Conservation (phyloP, 2,888 invertebrate species). For the Mantis religiosa region DNA sequence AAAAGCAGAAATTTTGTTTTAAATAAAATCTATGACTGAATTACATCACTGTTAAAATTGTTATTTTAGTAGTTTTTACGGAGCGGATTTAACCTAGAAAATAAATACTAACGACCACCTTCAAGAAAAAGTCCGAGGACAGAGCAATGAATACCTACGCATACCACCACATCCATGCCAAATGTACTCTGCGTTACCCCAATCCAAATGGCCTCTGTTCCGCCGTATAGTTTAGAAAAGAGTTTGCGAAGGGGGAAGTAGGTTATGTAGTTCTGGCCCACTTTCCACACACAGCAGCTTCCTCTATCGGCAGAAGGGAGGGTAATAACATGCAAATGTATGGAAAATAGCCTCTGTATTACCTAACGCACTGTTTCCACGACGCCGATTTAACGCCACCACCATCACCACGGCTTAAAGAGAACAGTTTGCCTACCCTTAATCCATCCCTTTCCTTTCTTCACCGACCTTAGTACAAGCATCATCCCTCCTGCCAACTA, state of each 20-base stretch:
- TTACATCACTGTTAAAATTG: background rate
- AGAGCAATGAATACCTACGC: background rate
- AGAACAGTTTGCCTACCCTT: background rate
- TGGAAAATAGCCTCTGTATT: conserved; percentile 22
- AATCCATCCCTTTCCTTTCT: background rate
- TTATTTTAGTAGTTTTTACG: background rate
- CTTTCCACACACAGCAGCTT: background rate
- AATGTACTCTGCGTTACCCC: background rate
- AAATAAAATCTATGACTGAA: background rate
- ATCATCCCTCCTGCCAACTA: background rate
- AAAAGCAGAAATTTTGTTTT: too few relatives aligned
- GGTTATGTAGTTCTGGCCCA: background rate
- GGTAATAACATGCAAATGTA: conserved; percentile 22
- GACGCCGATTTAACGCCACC: conserved; percentile 5
- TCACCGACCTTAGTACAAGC: background rate
- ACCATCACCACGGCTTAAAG: background rate
- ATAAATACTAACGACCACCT: background rate
- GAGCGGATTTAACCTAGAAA: background rate
- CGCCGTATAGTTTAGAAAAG: background rate
- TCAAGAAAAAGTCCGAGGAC: background rate
- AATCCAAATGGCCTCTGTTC: background rate
- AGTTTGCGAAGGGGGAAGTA: background rate
- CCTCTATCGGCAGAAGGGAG: background rate
- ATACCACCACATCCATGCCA: background rate
- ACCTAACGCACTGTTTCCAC: background rate